A percentile compares a stretch with the other conserved stretches of the same genome.
These are phyloP conservation scores for Catostomus latipinnis DNA, from an alignment of 2,797 vertebrate genomes.

Conservation along the genomic window DNA sequence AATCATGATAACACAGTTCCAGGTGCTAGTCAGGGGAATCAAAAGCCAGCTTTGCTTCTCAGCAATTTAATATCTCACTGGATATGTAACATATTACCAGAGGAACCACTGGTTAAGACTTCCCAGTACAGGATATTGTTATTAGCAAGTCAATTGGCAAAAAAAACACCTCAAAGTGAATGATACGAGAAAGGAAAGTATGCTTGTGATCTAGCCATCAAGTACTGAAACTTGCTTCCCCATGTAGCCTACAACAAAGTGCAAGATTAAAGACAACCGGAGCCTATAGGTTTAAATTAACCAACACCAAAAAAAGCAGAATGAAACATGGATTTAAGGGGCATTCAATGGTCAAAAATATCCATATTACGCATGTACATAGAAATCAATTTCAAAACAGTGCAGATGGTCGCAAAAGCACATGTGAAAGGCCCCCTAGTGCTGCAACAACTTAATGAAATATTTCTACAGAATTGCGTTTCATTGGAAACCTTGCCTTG, in stretches of 20 bases:
- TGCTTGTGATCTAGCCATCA: neutral
- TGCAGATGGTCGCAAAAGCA: too few relatives aligned
- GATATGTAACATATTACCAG: slow-evolving; percentile 46
- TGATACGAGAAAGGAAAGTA: neutral
- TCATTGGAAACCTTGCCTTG: too few relatives aligned
- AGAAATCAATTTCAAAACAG: too few relatives aligned
- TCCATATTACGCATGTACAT: too few relatives aligned
- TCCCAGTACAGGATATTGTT: slow-evolving; percentile 4
- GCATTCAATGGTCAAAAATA: too few relatives aligned
- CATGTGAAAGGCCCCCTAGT: too few relatives aligned
- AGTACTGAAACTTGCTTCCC: neutral
- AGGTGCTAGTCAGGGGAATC: slow-evolving; percentile 24
- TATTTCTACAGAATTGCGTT: too few relatives aligned
- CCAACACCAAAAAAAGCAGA: neutral
- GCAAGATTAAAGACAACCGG: neutral
- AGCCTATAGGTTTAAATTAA: neutral
- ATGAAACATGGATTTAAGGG: neutral
- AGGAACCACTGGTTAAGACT: slow-evolving; percentile 37
- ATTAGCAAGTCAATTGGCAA: slow-evolving; percentile 48
- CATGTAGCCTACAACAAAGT: too few relatives aligned
- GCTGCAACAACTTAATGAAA: too few relatives aligned
- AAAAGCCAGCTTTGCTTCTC: slow-evolving; percentile 40
- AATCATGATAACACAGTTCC: slow-evolving; percentile 21
- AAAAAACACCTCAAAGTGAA: slow-evolving; percentile 17
- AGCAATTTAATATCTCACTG: slow-evolving; percentile 46